Base-by-base conservation (phyloP, 2,113 vertebrate genomes). In the Forbesichthys agassizii region DNA sequence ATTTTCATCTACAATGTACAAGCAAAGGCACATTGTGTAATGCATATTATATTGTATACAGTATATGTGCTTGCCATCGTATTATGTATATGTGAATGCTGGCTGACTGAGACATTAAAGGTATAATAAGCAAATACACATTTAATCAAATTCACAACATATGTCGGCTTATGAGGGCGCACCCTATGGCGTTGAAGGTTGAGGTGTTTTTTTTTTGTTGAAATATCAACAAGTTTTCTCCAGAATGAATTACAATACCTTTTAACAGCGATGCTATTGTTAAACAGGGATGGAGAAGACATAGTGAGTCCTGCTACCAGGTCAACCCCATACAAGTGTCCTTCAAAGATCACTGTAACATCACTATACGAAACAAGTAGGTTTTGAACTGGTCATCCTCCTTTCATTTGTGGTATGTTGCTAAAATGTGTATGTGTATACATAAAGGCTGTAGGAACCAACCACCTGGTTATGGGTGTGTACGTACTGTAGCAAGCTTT, bases 311-410 rank as follows among this genome's bases (percentile, higher is more conserved):
- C 65, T 99, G 98, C 83, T 99, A 96, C 85, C 91, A 82, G 77
- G 80, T 98, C 47, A 89, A 93, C 55, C 66, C 84, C 58, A 80
- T 68, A 0, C 87, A 90, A 70, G 95, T 94, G 12, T 78, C 75
- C 9, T 97, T 95, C 91, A 94, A 96, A 86, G 89, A 91, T 33
- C 87, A 77, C 58, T 99, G 97, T 77, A 93, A 96, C 82, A 80
- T 97, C 64, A 95, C 94, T 7, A 92, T 99, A 82, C 92, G 87
- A 73, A 96, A 90, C 94, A 94, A 94, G 98, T 99, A 59, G 10
- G 69, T 61, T 27, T 53, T 61, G 13, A 59, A 7, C 11, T 12
- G 5, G 14, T n/a, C 13, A 20, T 14, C 5, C 11, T 46, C 14
- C 33, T 52, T 11, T 52, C n/a, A 14, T 6, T 52, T 52, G 9